Conservation (phyloP, 2,888 invertebrate species). For the Pterostichus niger region DNA sequence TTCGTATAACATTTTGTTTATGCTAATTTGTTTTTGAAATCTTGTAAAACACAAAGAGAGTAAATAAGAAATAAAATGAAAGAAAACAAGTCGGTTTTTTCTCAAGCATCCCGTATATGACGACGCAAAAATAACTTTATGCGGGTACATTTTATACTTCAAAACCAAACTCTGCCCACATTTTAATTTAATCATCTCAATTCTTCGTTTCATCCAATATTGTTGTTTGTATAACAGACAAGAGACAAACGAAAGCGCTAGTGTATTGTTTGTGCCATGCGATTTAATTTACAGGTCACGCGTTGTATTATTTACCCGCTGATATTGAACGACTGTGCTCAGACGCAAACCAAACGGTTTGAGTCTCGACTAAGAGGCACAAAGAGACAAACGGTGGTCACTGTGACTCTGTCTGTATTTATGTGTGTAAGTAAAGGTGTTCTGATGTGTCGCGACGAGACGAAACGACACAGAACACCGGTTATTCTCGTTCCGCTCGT, state of each 20-base stretch:
- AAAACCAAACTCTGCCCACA: slow-evolving; percentile 4
- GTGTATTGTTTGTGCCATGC: slow-evolving; percentile 24
- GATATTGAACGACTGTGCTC: slow-evolving; percentile 4
- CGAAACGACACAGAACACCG: slow-evolving; percentile 11
- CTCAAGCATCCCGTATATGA: slow-evolving; percentile 40
- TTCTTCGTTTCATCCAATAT: slow-evolving; percentile 27
- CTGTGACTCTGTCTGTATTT: not conserved
- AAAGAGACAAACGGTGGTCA: slow-evolving; percentile 51
- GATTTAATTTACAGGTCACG: slow-evolving; percentile 33
- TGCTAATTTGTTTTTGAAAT: slow-evolving; percentile 15
- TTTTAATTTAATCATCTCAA: slow-evolving; percentile 45
- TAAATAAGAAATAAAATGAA: not conserved
- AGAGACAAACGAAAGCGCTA: slow-evolving; percentile 41
- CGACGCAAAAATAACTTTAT: slow-evolving; percentile 31
- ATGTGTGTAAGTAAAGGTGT: slow-evolving; percentile 47
- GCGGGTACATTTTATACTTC: slow-evolving; percentile 50
- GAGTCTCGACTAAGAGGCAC: slow-evolving; percentile 11
- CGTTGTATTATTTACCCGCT: slow-evolving; percentile 11
- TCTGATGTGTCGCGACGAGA: slow-evolving; percentile 25
- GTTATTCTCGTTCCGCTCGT: slow-evolving; percentile 38
- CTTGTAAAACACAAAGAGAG: slow-evolving; percentile 24
- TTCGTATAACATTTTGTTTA: not conserved
- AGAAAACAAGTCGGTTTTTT: slow-evolving; percentile 32
- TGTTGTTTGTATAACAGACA: slow-evolving; percentile 39
- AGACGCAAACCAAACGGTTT: slow-evolving; percentile 32